phyloP scores from a whole-genome alignment of 2,113 vertebrate species.

The Nothocercus nigrocapillus region DNA sequence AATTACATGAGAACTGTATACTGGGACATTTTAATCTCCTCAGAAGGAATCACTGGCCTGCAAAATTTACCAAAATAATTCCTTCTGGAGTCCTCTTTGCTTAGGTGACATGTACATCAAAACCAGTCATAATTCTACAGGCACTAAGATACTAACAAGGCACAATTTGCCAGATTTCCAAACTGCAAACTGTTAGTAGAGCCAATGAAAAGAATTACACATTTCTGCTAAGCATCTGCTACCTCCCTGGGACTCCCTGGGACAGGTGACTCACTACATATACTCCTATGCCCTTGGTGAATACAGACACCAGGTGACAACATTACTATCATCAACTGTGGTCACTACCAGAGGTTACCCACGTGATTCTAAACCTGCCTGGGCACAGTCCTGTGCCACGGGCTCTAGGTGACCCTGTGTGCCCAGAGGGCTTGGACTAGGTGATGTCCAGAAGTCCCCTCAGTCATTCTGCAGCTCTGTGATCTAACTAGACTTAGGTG shows the following conservation, averaged over 20 bases:
- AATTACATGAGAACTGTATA: neutral
- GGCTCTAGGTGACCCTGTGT: too few relatives aligned
- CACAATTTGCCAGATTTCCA: neutral
- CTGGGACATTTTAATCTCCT: neutral
- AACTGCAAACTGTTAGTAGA: neutral
- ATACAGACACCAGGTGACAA: neutral
- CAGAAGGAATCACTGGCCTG: conserved; percentile 27
- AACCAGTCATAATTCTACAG: neutral
- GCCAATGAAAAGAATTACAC: neutral
- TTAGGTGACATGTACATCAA: neutral
- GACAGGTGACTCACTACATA: neutral
- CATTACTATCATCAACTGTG: neutral
- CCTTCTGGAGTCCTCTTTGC: conserved; percentile 23
- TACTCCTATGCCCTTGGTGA: neutral
- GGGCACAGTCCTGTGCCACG: too few relatives aligned
- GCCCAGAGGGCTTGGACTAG: too few relatives aligned
- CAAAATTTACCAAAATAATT: neutral
- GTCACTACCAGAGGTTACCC: neutral
- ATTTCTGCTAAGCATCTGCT: neutral
- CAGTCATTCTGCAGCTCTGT: too few relatives aligned
- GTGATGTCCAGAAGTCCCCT: too few relatives aligned
- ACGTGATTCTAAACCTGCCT: too few relatives aligned
- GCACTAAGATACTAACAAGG: neutral
- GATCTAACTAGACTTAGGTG: neutral
- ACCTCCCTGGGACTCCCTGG: neutral